Evolutionary conservation across 2,797 vertebrate species (phyloP).

Genomic region (Parauchenoglanis ngamensis): DNA sequence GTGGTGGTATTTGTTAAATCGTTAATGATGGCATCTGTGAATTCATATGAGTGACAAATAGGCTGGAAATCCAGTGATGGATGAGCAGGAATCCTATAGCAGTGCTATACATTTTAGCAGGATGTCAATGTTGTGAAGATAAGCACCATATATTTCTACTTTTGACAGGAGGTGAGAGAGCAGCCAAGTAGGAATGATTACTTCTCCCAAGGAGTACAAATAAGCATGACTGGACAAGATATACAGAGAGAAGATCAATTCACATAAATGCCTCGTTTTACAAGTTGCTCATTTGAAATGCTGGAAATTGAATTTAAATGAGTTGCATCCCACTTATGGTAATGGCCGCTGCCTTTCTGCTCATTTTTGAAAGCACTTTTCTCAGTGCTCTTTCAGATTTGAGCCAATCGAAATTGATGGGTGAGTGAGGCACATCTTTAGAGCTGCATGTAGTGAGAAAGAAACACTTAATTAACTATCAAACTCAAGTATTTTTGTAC

Average conservation of each 20-base stretch:
- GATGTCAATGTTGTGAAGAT: conserved; percentile 31
- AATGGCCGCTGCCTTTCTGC: conserved; percentile 34
- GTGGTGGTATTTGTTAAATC: conserved; percentile 64
- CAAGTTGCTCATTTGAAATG: conserved; percentile 42
- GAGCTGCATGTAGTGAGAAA: conserved; percentile 41
- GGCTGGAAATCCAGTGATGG: conserved; percentile 57
- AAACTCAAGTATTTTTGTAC: background rate
- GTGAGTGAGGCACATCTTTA: conserved; percentile 60
- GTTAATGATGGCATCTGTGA: conserved; percentile 64
- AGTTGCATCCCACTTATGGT: conserved; percentile 40
- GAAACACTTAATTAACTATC: background rate
- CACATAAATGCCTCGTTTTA: conserved; percentile 48
- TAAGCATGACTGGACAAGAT: conserved; percentile 29
- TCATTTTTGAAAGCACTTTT: conserved; percentile 36
- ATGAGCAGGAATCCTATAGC: conserved; percentile 55
- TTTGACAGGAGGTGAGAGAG: conserved; percentile 41
- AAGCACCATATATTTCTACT: conserved; percentile 22
- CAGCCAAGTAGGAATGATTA: conserved; percentile 29
- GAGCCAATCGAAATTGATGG: conserved; percentile 63
- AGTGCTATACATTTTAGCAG: conserved; percentile 58
- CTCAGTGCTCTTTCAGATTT: conserved; percentile 52
- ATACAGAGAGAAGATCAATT: conserved; percentile 51
- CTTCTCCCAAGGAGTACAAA: conserved; percentile 41
- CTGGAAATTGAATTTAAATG: conserved; percentile 50
- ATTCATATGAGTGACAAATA: conserved; percentile 71